Evolutionary conservation across 2,797 vertebrate genomes (phyloP).

Genomic region (Microcaecilia unicolor): DNA sequence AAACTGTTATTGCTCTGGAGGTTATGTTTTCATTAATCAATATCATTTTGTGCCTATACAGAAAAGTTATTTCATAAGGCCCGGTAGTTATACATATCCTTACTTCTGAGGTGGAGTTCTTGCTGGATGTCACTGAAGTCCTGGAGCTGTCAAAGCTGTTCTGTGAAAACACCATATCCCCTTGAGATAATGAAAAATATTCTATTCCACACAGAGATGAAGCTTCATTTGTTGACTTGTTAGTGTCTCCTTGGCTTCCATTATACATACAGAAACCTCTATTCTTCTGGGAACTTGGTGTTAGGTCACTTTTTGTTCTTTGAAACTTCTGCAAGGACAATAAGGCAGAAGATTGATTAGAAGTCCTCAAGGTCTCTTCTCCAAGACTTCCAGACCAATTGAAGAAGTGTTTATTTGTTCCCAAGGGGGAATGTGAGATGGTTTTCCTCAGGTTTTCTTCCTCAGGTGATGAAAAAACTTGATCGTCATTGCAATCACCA

Average conservation of each 20-base stretch:
- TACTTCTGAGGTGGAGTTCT: conserved; percentile 36
- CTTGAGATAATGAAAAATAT: conserved; percentile 28
- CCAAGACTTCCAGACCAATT: conserved; percentile 48
- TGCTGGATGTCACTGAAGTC: conserved; percentile 7
- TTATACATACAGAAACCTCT: background rate
- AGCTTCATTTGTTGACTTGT: background rate
- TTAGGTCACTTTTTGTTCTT: conserved; percentile 26
- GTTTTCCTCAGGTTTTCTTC: too few relatives aligned
- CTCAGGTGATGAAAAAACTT: too few relatives aligned
- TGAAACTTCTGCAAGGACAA: conserved; percentile 51
- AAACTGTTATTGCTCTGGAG: too few relatives aligned
- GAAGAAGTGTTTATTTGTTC: conserved; percentile 48
- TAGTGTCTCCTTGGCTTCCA: background rate
- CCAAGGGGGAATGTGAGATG: conserved; percentile 2
- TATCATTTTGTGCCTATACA: too few relatives aligned
- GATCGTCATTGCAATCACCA: background rate
- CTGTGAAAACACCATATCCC: conserved; percentile 47
- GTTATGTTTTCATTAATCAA: too few relatives aligned
- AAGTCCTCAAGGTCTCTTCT: conserved; percentile 15
- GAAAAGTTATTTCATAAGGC: too few relatives aligned
- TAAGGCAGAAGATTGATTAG: conserved; percentile 15
- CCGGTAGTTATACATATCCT: too few relatives aligned
- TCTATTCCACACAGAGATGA: conserved; percentile 2
- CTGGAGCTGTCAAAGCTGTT: conserved; percentile 14
- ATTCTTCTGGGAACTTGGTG: background rate